Base-by-base conservation (phyloP, 2,888 invertebrate genomes). In the Andrena fulva region DNA sequence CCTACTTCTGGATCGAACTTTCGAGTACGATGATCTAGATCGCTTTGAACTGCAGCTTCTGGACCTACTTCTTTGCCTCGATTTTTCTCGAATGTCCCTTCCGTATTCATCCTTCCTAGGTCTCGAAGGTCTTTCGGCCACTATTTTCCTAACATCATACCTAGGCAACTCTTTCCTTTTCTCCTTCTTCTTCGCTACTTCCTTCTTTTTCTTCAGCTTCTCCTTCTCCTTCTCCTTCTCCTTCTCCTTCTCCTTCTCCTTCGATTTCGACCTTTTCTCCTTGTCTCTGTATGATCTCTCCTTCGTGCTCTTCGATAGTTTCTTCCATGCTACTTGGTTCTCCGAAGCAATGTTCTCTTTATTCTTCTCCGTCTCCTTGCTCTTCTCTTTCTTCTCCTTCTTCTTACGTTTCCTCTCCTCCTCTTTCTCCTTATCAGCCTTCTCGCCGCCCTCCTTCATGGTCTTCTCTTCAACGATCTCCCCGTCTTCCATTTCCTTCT, bases 131-230 rank as follows among this genome's bases (percentile, higher is more conserved):
- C 96, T 96, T 83, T 96, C 96, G 5, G 96, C 95, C 8, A 98
- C 96, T 52, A 98, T 94, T 82, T 96, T 96, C 56, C 98, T 95
- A 10, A 98, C 98, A 94, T 98, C 97, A 93, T 98, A 98, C 2
- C 98, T 95, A 89, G 97, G 97, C 68, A 98, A 94, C 90, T 98
- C 98, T 91, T 97, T 96, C 20, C 97, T 95, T 90, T 96, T 97
- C 73, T 96, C 95, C 84, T 95, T 95, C 87, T 95, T 95, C 78
- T 94, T 94, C 83, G 89, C 86, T 0, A 90, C 84, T 79, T 92
- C 92, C 67, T 93, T 94, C 35, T 85, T 85, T 48, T 93, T 94
- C 80, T 93, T 94, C 48, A 94, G 93, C 50, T 88, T 91, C 33
- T 94, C 94, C 87, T 93, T 92, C 73, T 94, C 94, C 89, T 93